Conservation (phyloP, 2,888 invertebrate genomes). For the Hypolimnas misippus region DNA sequence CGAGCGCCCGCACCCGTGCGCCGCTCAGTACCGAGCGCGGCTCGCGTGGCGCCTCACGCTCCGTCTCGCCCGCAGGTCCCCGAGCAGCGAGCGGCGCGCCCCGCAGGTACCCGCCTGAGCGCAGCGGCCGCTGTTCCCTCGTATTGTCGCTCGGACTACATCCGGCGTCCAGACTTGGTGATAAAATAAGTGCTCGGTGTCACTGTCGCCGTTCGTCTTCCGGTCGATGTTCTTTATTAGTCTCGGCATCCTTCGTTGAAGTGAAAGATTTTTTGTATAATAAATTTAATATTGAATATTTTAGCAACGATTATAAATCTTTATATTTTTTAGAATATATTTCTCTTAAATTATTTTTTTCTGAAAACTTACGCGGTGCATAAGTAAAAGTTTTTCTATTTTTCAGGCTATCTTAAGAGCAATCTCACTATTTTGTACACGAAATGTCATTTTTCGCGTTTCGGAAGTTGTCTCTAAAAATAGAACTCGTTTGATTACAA, state of each 20-base stretch:
- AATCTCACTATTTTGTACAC: not conserved
- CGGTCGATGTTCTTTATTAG: not conserved
- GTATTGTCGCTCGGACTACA: not conserved
- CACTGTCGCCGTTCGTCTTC: not conserved
- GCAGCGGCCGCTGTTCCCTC: not conserved
- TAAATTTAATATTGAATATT: not conserved
- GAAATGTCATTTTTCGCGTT: not conserved
- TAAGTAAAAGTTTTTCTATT: not conserved
- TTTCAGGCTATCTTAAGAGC: not conserved
- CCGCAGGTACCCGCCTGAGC: slow-evolving; percentile 27
- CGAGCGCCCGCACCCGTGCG: not conserved
- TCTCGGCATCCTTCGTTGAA: not conserved
- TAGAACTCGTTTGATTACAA: not conserved
- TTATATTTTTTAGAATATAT: not conserved
- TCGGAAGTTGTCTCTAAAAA: not conserved
- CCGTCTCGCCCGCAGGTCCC: slow-evolving; percentile 18
- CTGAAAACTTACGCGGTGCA: not conserved
- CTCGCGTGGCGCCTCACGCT: slow-evolving; percentile 13
- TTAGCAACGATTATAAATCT: not conserved
- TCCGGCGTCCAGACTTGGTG: not conserved
- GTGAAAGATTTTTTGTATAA: slow-evolving; percentile 5
- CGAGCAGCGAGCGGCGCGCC: slow-evolving; percentile 28
- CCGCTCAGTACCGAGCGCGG: not conserved
- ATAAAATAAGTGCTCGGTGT: not conserved
- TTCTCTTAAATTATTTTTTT: not conserved